A percentile compares a stretch with the other conserved stretches of the same genome.
Conservation (phyloP, 2,797 vertebrate species). For the Chromis chromis region DNA sequence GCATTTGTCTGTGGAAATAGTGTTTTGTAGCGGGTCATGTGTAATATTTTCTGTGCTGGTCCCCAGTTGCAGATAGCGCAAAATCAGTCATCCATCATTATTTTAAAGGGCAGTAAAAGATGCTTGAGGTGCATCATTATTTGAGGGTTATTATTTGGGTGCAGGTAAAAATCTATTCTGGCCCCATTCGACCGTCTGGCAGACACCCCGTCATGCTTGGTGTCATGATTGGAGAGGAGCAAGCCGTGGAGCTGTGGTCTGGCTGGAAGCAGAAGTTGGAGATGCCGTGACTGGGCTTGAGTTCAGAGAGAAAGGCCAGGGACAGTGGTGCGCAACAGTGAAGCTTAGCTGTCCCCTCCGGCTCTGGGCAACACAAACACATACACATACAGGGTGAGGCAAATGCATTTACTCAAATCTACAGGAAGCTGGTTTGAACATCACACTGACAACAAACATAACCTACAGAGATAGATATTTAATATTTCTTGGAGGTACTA, state of each 20-base stretch:
- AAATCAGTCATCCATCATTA: not conserved
- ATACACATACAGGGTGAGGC: constrained; percentile 32
- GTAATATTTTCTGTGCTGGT: not conserved
- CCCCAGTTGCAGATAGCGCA: not conserved
- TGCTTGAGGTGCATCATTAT: constrained; percentile 3
- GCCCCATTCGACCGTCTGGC: constrained; percentile 20
- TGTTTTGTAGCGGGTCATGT: not conserved
- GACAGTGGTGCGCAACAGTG: constrained; percentile 76
- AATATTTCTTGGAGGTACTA: constrained; percentile 4
- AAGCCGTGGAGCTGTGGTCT: constrained; percentile 24
- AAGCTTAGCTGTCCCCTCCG: constrained; percentile 60
- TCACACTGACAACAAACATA: constrained; percentile 23
- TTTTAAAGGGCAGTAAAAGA: not conserved
- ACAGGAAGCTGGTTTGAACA: constrained; percentile 54
- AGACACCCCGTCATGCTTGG: constrained; percentile 19
- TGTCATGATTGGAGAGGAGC: constrained; percentile 40
- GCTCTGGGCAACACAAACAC: constrained; percentile 43
- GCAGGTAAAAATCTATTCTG: constrained; percentile 10
- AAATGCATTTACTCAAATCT: constrained; percentile 47
- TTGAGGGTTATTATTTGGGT: constrained; percentile 8
- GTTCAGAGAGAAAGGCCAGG: constrained; percentile 53
- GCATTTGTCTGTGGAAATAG: too few species aligned
- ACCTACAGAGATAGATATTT: not conserved
- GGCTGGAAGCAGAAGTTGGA: constrained; percentile 53
- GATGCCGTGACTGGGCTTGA: constrained; percentile 56